Evolutionary conservation across 2,113 vertebrate genomes (phyloP).

Genomic region (Trogon melanurus): DNA sequence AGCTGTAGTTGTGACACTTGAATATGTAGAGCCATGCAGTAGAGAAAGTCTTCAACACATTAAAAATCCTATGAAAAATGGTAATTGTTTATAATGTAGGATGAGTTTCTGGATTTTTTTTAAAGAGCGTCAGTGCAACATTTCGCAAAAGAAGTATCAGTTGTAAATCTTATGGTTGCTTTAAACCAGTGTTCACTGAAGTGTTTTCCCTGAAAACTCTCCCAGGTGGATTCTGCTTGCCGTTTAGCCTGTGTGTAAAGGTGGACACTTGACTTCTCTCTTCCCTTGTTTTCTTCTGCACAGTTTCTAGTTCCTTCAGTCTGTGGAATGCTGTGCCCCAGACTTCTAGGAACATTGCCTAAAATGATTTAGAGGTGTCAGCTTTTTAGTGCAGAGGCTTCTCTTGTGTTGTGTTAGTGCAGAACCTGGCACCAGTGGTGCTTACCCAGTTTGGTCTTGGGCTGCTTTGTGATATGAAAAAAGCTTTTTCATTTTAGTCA

Average conservation of each 20-base stretch:
- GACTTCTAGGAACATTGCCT: background rate
- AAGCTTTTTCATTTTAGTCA: background rate
- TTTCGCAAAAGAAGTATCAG: background rate
- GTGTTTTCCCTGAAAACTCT: background rate
- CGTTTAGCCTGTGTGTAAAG: background rate
- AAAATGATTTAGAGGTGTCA: background rate
- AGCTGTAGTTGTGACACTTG: background rate
- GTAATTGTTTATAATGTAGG: background rate
- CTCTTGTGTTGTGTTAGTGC: background rate
- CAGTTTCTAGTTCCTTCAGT: background rate
- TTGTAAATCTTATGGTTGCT: background rate
- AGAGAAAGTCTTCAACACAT: background rate
- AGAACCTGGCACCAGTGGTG: background rate
- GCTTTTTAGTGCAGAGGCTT: background rate
- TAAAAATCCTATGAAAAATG: background rate
- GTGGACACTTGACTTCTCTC: background rate
- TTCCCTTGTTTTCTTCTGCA: background rate
- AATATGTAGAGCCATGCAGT: background rate
- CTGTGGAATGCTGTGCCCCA: background rate
- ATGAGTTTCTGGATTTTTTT: background rate
- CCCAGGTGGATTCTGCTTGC: background rate
- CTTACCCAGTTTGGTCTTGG: background rate
- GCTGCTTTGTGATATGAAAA: background rate
- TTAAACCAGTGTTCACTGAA: background rate
- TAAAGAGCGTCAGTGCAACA: background rate